Evolutionary conservation across 2,888 invertebrate genomes (phyloP), one percentile per base, ranked within the genome.

Genomic region (Carpatolechia fugitivella): DNA sequence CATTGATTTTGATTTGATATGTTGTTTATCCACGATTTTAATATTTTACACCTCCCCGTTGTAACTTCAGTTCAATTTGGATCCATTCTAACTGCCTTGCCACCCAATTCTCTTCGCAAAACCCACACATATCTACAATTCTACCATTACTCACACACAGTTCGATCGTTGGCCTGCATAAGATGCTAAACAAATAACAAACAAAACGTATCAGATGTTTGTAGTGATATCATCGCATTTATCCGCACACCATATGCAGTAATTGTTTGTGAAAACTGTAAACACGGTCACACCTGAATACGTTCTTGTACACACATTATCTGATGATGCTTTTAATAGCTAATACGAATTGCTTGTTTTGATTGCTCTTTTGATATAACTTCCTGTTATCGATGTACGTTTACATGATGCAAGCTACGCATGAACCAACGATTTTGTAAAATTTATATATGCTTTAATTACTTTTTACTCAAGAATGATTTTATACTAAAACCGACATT

Each of bases 151-250:
- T 31, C 18, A 16, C 3, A 24, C 18, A 16, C 3, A 24, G 48
- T 53, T 14, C 56, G 60, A 58, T 44, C 63, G 48, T 58, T 52
- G 58, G 49, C 54, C 56, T 56, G 36, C 55, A 55, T 36, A 50
- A 52, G 53, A 52, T 56, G 64, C 60, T 65, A 65, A 68, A 60
- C 60, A 63, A 63, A 67, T 65, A 63, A 63, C 66, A 69, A 69
- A 69, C 61, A 57, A 44, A 49, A 14, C 60, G 56, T 54, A 13
- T 36, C 38, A 44, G 49, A 16, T 60, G 56, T 55, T 18, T 38
- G 44, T 30, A 20, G 56, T 69, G 69, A 72, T 67, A 68, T 69
- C 72, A 70, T 65, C 65, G 52, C 58, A 55, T 60, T 60, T 58
- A 63, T 56, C 56, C 57, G 41, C 54, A 40, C 55, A 44, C 66